A percentile compares a stretch with the other conserved stretches of the same genome.
Evolutionary conservation across 2,888 invertebrate species (phyloP).

Genomic region (Trichopria drosophilae): DNA sequence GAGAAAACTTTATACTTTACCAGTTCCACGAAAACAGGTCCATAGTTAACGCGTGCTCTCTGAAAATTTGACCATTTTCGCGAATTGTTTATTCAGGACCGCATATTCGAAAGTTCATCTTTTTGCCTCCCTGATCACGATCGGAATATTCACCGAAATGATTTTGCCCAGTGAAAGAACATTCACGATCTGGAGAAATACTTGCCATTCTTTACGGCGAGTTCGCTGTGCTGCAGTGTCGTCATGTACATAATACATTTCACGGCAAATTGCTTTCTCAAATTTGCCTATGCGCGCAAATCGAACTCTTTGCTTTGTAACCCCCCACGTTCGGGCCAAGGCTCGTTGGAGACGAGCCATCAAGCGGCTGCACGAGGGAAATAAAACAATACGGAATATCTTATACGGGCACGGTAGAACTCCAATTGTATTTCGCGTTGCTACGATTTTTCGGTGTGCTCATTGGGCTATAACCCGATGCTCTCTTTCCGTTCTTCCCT

Average conservation of each 20-base stretch:
- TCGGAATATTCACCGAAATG: too few species aligned
- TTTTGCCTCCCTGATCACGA: too few species aligned
- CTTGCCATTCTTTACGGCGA: too few species aligned
- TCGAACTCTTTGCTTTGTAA: constrained; percentile 17
- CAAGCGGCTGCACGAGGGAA: constrained; percentile 40
- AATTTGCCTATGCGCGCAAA: constrained; percentile 33
- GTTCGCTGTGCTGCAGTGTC: constrained; percentile 22
- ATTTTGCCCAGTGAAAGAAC: too few species aligned
- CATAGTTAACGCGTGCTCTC: too few species aligned
- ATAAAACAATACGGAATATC: constrained; percentile 46
- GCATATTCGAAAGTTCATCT: too few species aligned
- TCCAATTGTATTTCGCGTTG: constrained; percentile 30
- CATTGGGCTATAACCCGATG: constrained; percentile 1
- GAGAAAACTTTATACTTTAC: too few species aligned
- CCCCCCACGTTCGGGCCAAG: constrained; percentile 43
- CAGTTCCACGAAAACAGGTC: too few species aligned
- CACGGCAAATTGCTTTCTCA: constrained; percentile 40
- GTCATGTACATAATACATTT: constrained; percentile 33
- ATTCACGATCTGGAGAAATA: too few species aligned
- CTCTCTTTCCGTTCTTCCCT: constrained; percentile 2
- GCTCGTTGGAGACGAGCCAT: constrained; percentile 50
- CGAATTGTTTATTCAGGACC: too few species aligned
- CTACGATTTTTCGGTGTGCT: constrained; percentile 17
- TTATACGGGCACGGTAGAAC: constrained; percentile 36
- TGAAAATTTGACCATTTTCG: too few species aligned